A percentile compares a stretch with the other conserved stretches of the same genome.
Evolutionary conservation across 2,888 invertebrate genomes (phyloP).

Genomic region (Ophion obscuratus): DNA sequence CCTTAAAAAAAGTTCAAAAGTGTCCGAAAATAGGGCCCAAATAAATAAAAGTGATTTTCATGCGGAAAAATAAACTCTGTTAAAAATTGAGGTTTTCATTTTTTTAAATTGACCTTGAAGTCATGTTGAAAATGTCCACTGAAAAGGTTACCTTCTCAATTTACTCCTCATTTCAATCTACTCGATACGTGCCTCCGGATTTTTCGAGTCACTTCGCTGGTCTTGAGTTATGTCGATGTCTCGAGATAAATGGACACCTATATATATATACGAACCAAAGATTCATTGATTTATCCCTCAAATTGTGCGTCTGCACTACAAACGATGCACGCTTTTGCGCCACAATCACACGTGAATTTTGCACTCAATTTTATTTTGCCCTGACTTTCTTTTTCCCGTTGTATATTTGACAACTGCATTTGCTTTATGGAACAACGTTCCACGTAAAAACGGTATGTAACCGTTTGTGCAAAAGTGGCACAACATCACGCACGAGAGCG

Average conservation of each 20-base stretch:
- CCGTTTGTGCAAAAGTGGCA: conserved; percentile 12
- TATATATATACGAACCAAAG: background rate
- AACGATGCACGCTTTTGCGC: background rate
- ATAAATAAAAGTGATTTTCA: no score
- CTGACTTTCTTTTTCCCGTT: conserved; percentile 12
- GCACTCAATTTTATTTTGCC: background rate
- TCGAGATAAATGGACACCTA: background rate
- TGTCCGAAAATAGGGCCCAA: no score
- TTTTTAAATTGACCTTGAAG: background rate
- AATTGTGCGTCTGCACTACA: background rate
- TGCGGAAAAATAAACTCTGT: no score
- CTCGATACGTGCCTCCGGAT: background rate
- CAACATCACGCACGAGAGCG: background rate
- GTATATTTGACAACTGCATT: conserved; percentile 7
- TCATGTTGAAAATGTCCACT: background rate
- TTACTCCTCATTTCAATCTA: background rate
- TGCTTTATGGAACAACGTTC: conserved; percentile 20
- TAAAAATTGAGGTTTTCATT: no score
- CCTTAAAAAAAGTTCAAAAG: no score
- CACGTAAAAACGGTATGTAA: conserved; percentile 5
- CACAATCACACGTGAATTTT: background rate
- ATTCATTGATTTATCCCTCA: background rate
- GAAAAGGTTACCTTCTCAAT: background rate
- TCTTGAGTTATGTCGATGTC: background rate
- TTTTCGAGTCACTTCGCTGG: background rate